Conservation (phyloP, 2,888 invertebrate species). For the Aleiodes alternator region DNA sequence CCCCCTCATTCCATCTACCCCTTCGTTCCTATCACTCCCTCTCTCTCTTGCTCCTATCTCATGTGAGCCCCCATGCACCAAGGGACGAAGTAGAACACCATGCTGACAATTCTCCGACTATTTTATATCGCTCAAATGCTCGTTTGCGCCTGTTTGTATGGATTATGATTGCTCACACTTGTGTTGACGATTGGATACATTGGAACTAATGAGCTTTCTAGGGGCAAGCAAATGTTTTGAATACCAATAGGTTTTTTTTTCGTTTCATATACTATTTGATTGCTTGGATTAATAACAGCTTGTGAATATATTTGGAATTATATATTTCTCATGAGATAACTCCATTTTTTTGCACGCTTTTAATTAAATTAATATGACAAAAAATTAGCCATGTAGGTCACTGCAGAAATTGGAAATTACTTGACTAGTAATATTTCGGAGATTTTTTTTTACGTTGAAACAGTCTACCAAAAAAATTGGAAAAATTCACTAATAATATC, state of each 20-base stretch:
- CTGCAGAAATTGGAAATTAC: no score
- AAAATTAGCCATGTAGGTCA: no score
- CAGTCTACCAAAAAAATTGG: no score
- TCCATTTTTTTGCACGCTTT: no score
- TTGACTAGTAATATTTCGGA: no score
- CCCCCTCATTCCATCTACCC: slow-evolving; percentile 6
- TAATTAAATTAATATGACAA: no score
- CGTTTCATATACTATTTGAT: no score
- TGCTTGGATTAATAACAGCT: no score
- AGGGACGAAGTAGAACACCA: slow-evolving; percentile 26
- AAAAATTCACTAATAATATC: no score
- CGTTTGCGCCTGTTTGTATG: slow-evolving; percentile 72
- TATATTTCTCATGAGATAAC: no score
- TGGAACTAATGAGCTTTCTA: slow-evolving; percentile 15
- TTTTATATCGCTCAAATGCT: slow-evolving; percentile 72
- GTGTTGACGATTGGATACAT: slow-evolving; percentile 35
- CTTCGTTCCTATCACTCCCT: slow-evolving; percentile 1
- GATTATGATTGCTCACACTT: slow-evolving; percentile 65
- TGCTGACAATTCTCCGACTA: slow-evolving; percentile 61
- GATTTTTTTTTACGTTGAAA: no score
- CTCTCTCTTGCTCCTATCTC: neutral
- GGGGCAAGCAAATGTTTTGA: slow-evolving; percentile 30
- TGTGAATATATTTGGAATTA: no score
- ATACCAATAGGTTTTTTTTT: neutral
- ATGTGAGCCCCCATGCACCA: neutral